These are phyloP conservation scores for Ylistrum balloti DNA, from an alignment of 1,140 invertebrate species.

Conservation along the genomic window DNA sequence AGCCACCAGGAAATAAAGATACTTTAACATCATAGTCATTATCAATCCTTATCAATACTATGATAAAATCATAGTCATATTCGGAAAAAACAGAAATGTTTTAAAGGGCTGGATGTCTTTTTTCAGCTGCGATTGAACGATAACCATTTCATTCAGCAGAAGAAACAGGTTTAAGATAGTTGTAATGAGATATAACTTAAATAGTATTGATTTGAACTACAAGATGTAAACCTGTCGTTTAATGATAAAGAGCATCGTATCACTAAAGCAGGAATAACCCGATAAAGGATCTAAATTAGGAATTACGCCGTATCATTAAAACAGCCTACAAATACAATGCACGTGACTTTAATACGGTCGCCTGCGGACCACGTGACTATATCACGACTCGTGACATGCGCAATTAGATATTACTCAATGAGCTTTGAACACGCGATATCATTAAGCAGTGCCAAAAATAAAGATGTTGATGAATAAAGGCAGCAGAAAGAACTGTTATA, in stretches of 20 bases:
- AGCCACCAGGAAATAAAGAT: too few species aligned
- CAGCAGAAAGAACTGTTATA: background rate
- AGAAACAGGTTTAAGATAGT: too few species aligned
- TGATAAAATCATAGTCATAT: too few species aligned
- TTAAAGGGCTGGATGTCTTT: too few species aligned
- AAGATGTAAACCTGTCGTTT: background rate
- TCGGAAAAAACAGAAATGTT: too few species aligned
- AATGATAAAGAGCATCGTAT: background rate
- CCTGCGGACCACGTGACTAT: background rate
- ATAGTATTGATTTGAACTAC: too few species aligned
- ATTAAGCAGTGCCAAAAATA: conserved; percentile 39
- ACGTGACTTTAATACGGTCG: conserved; percentile 8
- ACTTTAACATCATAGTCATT: too few species aligned
- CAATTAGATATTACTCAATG: conserved; percentile 29
- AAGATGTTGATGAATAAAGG: conserved; percentile 39
- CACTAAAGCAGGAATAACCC: background rate
- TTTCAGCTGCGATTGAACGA: too few species aligned
- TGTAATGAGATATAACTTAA: too few species aligned
- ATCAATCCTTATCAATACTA: too few species aligned
- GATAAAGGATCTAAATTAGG: background rate
- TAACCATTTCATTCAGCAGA: too few species aligned
- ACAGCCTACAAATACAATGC: conserved; percentile 16
- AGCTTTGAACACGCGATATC: background rate
- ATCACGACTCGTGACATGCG: conserved; percentile 16
- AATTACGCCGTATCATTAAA: background rate